Base-by-base conservation (phyloP, 2,888 invertebrate genomes). In the Diploptera punctata region DNA sequence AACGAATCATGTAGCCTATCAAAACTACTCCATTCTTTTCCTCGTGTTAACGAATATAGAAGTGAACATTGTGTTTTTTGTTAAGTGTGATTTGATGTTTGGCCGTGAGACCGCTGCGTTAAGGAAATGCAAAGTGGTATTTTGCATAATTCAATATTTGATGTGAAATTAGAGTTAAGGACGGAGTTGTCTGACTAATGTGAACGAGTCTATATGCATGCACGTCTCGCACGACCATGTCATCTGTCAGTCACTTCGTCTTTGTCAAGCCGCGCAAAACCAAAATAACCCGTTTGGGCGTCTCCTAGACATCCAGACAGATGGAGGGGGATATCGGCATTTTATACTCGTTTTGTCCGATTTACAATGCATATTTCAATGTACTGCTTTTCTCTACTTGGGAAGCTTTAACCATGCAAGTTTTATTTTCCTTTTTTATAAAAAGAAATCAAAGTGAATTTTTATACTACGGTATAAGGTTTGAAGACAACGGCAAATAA, bases 321-420 rank as follows among this genome's bases (percentile, higher is more conserved):
- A 43, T 18, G 3, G 65, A 65, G n/a, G 43, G 26, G 24, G 21
- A 18, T 26, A 31, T n/a, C 16, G 60, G 29, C 21, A 54, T 54
- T 54, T 54, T 54, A 18, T 54, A 5, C 65, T 44, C 57, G 16
- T 29, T 29, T 16, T n/a, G 29, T 57, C 57, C 2, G 44, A 65
- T 65, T 65, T 65, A 65, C 65, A 65, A 24, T 65, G 65, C 65
- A 65, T 44, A 65, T 65, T 65, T 65, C 44, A 65, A 33, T 44
- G 65, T 43, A 65, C 44, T 65, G 44, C 19, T 43, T 21, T 44
- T 62, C 18, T 19, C 10, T 44, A 43, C 44, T 24, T 54, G 29
- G 60, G 60, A 7, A 54, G 29, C 60, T 24, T 33, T 33, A 33
- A 7, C 16, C 47, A 29, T 57, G 29, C 16, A 13, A 29, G 57